phyloP scores from a whole-genome alignment of 2,888 invertebrate genomes.

The Caradrina kadenii region DNA sequence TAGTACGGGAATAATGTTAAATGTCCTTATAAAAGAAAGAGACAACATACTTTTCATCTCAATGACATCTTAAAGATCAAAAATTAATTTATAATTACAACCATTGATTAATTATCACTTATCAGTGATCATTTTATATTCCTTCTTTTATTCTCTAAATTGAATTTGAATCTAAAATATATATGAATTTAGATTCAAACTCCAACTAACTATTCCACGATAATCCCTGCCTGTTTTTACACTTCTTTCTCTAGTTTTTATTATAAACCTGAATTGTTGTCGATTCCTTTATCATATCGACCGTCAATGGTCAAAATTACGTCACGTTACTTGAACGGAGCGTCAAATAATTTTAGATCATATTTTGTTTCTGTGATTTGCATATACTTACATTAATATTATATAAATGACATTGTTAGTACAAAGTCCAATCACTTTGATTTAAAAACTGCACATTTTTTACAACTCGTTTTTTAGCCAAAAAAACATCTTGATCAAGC shows the following conservation, averaged over 20 bases:
- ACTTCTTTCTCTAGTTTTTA: background rate
- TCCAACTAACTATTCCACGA: conserved; percentile 45
- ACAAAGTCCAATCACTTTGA: too few species aligned
- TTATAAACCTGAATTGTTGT: background rate
- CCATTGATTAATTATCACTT: conserved; percentile 34
- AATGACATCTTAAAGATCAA: conserved; percentile 29
- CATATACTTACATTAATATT: too few species aligned
- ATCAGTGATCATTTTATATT: background rate
- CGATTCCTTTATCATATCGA: too few species aligned
- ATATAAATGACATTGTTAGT: too few species aligned
- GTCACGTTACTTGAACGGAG: too few species aligned
- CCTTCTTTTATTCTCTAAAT: conserved; percentile 22
- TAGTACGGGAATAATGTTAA: background rate
- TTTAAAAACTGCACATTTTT: too few species aligned
- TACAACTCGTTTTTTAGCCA: too few species aligned
- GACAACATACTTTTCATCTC: conserved; percentile 1
- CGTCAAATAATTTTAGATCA: too few species aligned
- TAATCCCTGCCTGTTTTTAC: conserved; percentile 39
- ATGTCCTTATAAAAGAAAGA: conserved; percentile 32
- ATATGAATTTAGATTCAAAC: conserved; percentile 25
- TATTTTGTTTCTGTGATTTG: too few species aligned
- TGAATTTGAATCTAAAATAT: conserved; percentile 24
- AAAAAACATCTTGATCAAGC: too few species aligned
- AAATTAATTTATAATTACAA: conserved; percentile 46
- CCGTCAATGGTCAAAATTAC: too few species aligned